phyloP scores from a whole-genome alignment of 2,113 vertebrate species.

The Australoheros scitulus region DNA sequence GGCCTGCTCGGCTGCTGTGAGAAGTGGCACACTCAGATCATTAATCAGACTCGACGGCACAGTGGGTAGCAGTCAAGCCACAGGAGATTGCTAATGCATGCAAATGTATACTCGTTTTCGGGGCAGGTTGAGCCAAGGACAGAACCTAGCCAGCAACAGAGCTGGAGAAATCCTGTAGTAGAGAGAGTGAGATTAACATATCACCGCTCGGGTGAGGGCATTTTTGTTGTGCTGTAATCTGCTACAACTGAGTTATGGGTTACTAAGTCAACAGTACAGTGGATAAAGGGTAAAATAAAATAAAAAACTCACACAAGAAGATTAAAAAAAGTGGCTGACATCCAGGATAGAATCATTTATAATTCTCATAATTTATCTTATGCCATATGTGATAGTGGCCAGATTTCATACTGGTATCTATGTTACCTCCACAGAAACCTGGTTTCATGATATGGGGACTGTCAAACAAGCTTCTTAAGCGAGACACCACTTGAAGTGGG shows the following conservation, averaged over 20 bases:
- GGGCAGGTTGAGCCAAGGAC: constrained; percentile 78
- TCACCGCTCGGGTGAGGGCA: constrained; percentile 14
- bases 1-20: constrained; percentile 64
- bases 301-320: background rate
- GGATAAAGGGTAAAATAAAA: constrained; percentile 20
- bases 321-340: background rate
- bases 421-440: background rate
- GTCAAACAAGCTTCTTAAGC: constrained; percentile 41
- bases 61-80: constrained; percentile 77
- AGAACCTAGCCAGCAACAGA: constrained; percentile 55
- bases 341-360: background rate
- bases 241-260: constrained; percentile 20
- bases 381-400: background rate
- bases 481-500: constrained; percentile 32
- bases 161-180: constrained; percentile 8
- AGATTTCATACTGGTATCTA: constrained; percentile 3
- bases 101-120: constrained; percentile 80
- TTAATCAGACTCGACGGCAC: constrained; percentile 80
- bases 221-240: constrained; percentile 30
- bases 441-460: constrained; percentile 4
- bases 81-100: constrained; percentile 80
- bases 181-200: constrained; percentile 28
- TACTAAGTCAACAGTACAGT: constrained; percentile 41
- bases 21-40: constrained; percentile 74
- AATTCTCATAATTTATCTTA: background rate